Evolutionary conservation across 2,797 vertebrate species (phyloP).

Genomic region (Ctenosaura bakeri): DNA sequence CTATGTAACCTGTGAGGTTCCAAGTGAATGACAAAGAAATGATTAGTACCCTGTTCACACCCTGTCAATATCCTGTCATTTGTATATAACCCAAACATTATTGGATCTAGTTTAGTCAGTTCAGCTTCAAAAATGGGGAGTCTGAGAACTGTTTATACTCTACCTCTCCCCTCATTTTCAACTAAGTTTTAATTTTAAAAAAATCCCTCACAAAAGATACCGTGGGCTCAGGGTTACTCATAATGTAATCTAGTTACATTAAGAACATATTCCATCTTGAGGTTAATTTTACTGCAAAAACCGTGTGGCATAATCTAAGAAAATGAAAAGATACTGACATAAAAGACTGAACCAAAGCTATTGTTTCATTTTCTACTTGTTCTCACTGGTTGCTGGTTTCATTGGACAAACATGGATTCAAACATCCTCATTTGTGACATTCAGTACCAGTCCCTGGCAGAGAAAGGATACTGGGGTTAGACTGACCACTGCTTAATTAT

Average conservation of each 20-base stretch:
- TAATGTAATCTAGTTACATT: too few relatives aligned
- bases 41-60: not conserved
- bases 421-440: not conserved
- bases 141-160: not conserved
- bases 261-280: not conserved
- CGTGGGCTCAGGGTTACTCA: not conserved
- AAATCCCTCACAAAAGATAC: not conserved
- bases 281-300: not conserved
- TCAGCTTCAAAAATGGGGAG: not conserved
- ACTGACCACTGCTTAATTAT: slow-evolving; percentile 14
- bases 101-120: not conserved
- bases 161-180: too few relatives aligned
- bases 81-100: not conserved
- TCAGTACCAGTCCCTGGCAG: not conserved
- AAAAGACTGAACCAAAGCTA: not conserved
- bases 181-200: too few relatives aligned
- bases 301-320: not conserved
- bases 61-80: not conserved
- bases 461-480: not conserved
- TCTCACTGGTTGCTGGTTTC: not conserved
- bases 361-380: not conserved
- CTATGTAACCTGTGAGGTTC: not conserved
- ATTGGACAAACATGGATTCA: not conserved
- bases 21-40: not conserved
- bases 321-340: not conserved